Base-by-base conservation (phyloP, 2,113 vertebrate species). In the Parus major region DNA sequence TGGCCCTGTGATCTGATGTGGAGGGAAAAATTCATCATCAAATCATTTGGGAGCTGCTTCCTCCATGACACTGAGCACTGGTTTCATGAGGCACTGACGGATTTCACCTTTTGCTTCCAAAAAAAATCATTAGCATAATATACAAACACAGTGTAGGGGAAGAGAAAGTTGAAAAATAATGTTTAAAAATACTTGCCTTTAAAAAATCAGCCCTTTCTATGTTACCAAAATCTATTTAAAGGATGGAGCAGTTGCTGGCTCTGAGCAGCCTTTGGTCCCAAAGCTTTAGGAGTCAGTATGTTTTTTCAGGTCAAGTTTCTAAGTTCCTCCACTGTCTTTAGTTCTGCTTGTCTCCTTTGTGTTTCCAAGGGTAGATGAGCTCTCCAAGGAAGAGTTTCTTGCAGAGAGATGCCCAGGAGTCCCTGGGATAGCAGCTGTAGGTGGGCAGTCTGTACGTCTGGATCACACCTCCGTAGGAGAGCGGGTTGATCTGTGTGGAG, bases 311-410 rank as follows among this genome's bases (percentile, higher is more conserved):
- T 56, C 50, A 36, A 46, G 61, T 68, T 55, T 23, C 57, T 42
- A 36, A 47, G 68, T 12, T 63, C 21, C 42, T n/a, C 6, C 35
- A 50, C 42, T 57, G 36, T 10, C 33, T 79, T 98, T 95, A 99
- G 88, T 99, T 98, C n/a, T 98, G 97, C 95, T 99, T 99, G 93
- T 98, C 98, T 93, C 88, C 98, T 97, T 98, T 99, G 95, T 98
- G 98, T 86, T 97, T 99, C 99, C 99, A 99, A 69, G 99, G 99
- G 92, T 99, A 99, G 95, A 99, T 98, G 44, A 99, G 98, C 97
- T 99, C 99, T 56, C 99, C 99, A 1, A 99, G 97, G 93, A 99
- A 99, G 66, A 99, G 98, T 80, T 99, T 99, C 96, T 98, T 98
- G 96, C 98, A 98, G 96, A 99, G 97, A 7, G 98, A 98, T 1